These are phyloP conservation scores for Hafferia zeledoni DNA, from an alignment of 2,797 vertebrate genomes.

Conservation along the genomic window DNA sequence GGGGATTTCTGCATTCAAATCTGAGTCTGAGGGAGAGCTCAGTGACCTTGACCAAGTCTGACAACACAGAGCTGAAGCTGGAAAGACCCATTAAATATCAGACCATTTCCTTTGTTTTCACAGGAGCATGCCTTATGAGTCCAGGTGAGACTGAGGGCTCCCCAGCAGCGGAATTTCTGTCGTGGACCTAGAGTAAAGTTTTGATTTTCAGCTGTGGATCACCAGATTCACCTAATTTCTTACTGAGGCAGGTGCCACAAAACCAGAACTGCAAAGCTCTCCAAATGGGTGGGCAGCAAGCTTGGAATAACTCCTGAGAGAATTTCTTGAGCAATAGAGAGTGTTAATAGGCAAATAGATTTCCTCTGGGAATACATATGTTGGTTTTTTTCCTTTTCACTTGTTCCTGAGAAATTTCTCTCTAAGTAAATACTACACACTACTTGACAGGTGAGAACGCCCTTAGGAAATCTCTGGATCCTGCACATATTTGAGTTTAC, in stretches of 20 bases:
- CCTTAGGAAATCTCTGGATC: not conserved
- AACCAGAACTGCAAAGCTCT: not conserved
- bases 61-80: not conserved
- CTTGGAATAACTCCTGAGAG: not conserved
- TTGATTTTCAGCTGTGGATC: not conserved
- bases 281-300: not conserved
- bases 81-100: not conserved
- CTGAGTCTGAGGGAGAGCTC: not conserved
- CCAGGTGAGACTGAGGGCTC: not conserved
- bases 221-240: not conserved
- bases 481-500: not conserved
- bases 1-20: not conserved
- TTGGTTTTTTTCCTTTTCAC: not conserved
- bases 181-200: not conserved
- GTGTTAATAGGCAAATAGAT: not conserved
- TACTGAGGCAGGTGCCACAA: not conserved
- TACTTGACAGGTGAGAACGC: not conserved
- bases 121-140: not conserved
- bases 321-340: not conserved
- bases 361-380: not conserved
- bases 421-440: not conserved
- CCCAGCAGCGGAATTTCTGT: not conserved
- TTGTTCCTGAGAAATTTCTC: not conserved
- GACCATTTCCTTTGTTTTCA: not conserved
- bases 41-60: not conserved